Evolutionary conservation across 2,888 invertebrate genomes (phyloP).

Genomic region (Andricus curvator): DNA sequence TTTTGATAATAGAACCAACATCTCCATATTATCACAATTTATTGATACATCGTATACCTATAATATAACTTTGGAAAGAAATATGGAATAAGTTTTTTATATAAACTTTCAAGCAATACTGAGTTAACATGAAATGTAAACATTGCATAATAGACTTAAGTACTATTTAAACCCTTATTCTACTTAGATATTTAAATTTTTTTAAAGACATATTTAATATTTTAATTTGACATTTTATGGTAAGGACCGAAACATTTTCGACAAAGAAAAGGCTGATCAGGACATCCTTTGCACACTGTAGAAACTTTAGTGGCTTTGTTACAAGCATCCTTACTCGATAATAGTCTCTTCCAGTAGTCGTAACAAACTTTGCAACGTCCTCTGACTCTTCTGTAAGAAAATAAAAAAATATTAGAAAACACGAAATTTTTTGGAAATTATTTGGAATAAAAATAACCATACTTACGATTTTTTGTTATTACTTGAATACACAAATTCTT

Average conservation of each 20-base stretch:
- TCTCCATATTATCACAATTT: background rate
- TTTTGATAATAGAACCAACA: background rate
- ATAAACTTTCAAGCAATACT: background rate
- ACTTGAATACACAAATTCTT: background rate
- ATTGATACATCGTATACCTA: background rate
- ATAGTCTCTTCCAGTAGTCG: constrained; percentile 26
- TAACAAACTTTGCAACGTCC: constrained; percentile 39
- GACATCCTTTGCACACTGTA: constrained; percentile 23
- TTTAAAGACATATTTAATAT: background rate
- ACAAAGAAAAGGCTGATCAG: constrained; percentile 28
- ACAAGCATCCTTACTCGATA: constrained; percentile 15
- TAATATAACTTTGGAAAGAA: background rate
- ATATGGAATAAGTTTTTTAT: background rate
- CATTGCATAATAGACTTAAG: background rate
- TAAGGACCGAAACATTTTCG: constrained; percentile 38
- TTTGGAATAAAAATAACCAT: background rate
- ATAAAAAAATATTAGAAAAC: background rate
- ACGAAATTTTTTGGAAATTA: background rate
- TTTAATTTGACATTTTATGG: constrained; percentile 11
- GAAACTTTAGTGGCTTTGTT: constrained; percentile 18
- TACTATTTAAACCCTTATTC: background rate
- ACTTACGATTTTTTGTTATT: background rate
- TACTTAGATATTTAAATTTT: background rate
- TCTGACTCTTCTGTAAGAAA: constrained; percentile 6
- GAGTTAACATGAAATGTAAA: background rate